phyloP scores from a whole-genome alignment of 2,113 vertebrate genomes.

The Rhinogobius similis region DNA sequence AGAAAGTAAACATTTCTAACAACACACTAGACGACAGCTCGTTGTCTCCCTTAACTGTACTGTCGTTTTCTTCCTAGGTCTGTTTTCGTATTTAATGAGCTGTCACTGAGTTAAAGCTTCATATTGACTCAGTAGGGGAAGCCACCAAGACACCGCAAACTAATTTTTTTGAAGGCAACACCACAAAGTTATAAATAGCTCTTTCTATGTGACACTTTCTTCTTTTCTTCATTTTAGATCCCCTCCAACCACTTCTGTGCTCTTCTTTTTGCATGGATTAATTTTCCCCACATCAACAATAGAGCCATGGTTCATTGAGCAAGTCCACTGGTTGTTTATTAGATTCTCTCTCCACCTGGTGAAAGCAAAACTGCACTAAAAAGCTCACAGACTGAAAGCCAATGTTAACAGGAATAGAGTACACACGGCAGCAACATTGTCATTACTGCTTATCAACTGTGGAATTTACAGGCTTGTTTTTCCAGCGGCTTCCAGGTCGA shows the following conservation, averaged over 20 bases:
- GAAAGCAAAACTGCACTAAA: slow-evolving; percentile 24
- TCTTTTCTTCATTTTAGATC: slow-evolving; percentile 19
- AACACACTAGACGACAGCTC: slow-evolving; percentile 36
- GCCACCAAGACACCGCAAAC: slow-evolving; percentile 41
- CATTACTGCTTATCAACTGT: slow-evolving; percentile 46
- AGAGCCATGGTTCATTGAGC: slow-evolving; percentile 38
- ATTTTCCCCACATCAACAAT: slow-evolving; percentile 17
- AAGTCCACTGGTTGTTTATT: slow-evolving; percentile 26
- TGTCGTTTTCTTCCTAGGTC: slow-evolving; percentile 45
- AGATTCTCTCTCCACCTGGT: slow-evolving; percentile 35
- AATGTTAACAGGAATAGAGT: slow-evolving; percentile 13
- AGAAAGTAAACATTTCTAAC: slow-evolving; percentile 19
- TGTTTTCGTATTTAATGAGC: slow-evolving; percentile 71
- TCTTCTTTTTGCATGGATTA: neutral
- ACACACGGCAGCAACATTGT: slow-evolving; percentile 14
- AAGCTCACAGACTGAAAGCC: slow-evolving; percentile 16
- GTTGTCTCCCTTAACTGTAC: slow-evolving; percentile 42
- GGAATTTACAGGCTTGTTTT: slow-evolving; percentile 62
- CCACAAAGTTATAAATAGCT: slow-evolving; percentile 65
- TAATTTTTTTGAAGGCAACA: slow-evolving; percentile 51
- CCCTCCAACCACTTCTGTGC: slow-evolving; percentile 1
- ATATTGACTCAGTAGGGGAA: slow-evolving; percentile 51
- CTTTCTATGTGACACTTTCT: slow-evolving; percentile 28
- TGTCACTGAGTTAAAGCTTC: slow-evolving; percentile 59
- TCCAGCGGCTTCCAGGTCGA: slow-evolving; percentile 25